These are phyloP conservation scores for Marcusenius ussheri DNA, from an alignment of 2,113 vertebrate species.

Conservation along the genomic window DNA sequence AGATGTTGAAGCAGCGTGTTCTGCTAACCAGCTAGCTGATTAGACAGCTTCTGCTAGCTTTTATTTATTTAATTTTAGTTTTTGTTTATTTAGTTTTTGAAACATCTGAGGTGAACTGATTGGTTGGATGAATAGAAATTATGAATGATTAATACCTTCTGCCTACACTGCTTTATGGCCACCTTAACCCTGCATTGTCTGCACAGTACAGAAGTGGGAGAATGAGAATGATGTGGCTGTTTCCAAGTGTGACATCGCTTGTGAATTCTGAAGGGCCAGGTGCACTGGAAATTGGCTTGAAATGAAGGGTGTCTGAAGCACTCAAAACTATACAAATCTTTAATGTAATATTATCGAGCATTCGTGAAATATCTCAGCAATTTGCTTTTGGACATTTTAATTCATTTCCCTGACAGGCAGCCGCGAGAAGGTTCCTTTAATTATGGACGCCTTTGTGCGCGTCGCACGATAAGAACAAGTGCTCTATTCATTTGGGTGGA, in stretches of 20 bases:
- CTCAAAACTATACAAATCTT: neutral
- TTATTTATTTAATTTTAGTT: neutral
- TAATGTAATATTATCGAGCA: constrained; percentile 4
- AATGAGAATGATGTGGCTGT: neutral
- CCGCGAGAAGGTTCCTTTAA: neutral
- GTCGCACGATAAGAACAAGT: neutral
- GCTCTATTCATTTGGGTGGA: neutral
- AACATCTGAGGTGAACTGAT: neutral
- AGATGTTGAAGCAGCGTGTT: neutral
- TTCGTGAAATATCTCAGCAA: neutral
- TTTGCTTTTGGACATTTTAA: constrained; percentile 8
- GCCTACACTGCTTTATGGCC: neutral
- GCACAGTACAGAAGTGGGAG: neutral
- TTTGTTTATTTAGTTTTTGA: neutral
- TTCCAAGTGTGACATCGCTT: neutral
- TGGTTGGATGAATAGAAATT: neutral
- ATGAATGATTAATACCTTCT: neutral
- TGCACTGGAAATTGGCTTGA: neutral
- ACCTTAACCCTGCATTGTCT: neutral
- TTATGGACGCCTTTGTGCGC: neutral
- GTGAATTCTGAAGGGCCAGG: neutral
- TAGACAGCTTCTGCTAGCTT: neutral
- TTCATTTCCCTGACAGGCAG: neutral
- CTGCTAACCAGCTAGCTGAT: neutral
- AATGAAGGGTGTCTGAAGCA: neutral